Base-by-base conservation (phyloP, 23 tunicate genomes). In the Halocynthia aurantium region DNA sequence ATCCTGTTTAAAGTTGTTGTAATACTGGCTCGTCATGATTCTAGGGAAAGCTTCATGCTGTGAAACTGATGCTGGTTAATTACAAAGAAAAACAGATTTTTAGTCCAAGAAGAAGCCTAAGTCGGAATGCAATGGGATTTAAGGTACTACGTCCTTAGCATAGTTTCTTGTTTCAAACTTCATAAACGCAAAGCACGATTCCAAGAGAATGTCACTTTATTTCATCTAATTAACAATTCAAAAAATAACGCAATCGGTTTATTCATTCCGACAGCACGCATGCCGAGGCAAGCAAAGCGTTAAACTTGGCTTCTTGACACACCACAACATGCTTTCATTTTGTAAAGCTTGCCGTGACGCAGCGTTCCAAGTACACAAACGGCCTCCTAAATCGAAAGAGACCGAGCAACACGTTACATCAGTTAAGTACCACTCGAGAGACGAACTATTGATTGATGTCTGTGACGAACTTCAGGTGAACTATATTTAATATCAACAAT, bases 61-160 rank as follows among this genome's bases (percentile, higher is more conserved):
- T 92, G n/a, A 92, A 92, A 66, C 69, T 92, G 5, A 53, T 85
- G 58, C 75, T 77, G 44, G 91, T 83, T 10, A 76, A 77, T 10
- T 92, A 86, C 88, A 92, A 92, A 54, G 98, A 92, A 70, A 92
- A 86, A 66, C 69, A 82, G 17, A 60, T 92, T 8, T 92, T 86
- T 64, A 74, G 62, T 18, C 78, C 62, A 18, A 53, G 75, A 19
- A 74, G 64, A 18, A 74, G 62, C 63, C 56, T 74, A n/a, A 74
- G 64, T 19, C 19, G 78, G 64, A 74, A 74, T 56, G 78, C 78
- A 12, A 17, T 64, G 8, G 78, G 78, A 10, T 74, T 74, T 49
- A 74, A 74, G 56, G 78, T 74, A 18, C 11, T 31, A 31, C 44
- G 4, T 31, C 4, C 44, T 31, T 31, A 31, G 44, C 44, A 31